Percentiles rank a stretch among this genome's conserved stretches.
Evolutionary conservation across 30 jellyfish, hydroid and myxozoan species (phyloP).

Genomic region (Aurelia coerulea): DNA sequence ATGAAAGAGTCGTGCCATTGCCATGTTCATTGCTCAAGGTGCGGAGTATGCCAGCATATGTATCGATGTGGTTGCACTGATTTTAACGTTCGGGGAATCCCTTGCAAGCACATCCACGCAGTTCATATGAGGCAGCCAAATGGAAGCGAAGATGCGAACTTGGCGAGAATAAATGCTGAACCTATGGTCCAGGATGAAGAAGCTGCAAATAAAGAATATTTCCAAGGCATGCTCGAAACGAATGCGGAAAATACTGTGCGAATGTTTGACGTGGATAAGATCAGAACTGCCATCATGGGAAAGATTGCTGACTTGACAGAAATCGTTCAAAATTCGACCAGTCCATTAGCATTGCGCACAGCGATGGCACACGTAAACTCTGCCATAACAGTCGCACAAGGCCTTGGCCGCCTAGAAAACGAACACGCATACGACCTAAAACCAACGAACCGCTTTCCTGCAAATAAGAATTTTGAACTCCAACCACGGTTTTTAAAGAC

Average conservation of each 20-base stretch:
- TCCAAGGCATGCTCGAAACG: conserved; percentile 11
- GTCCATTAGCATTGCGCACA: conserved; percentile 31
- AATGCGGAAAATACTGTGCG: conserved; percentile 20
- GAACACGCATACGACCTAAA: conserved; percentile 15
- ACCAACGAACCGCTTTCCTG: no score
- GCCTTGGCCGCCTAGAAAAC: conserved; percentile 29
- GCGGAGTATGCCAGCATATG: background rate
- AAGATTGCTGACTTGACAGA: conserved; percentile 42
- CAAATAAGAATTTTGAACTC: no score
- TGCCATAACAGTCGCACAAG: conserved; percentile 7
- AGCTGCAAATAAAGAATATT: background rate
- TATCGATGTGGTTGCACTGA: background rate
- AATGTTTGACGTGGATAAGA: conserved; percentile 19
- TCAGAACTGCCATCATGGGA: conserved; percentile 23
- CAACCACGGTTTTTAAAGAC: no score
- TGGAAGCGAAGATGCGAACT: conserved; percentile 1
- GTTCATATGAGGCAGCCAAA: conserved; percentile 12
- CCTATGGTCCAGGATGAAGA: conserved; percentile 5
- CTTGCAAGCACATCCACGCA: background rate
- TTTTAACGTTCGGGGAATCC: background rate
- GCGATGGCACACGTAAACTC: conserved; percentile 57
- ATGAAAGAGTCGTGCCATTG: background rate
- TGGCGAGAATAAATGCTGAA: background rate
- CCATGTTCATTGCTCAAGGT: background rate
- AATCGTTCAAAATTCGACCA: conserved; percentile 40